phyloP scores from a whole-genome alignment of 2,113 vertebrate genomes.

The Hoplias malabaricus region DNA sequence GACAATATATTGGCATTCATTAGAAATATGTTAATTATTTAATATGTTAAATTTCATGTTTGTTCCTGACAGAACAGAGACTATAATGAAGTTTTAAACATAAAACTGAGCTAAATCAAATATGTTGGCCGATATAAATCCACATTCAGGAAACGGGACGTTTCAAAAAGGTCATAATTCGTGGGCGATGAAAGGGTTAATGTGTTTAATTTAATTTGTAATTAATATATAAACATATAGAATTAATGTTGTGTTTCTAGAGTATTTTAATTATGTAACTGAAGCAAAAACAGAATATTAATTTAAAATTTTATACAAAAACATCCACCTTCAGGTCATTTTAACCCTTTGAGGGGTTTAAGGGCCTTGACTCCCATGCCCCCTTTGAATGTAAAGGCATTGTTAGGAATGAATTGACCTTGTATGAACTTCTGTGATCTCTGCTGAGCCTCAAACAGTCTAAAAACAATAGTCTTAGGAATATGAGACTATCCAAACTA shows the following conservation, averaged over 20 bases:
- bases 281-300: background rate
- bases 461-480: background rate
- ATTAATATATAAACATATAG: background rate
- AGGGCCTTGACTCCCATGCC: no score
- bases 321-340: background rate
- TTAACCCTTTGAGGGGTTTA: background rate
- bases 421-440: background rate
- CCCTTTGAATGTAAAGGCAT: background rate
- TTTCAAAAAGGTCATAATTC: background rate
- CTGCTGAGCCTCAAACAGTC: background rate
- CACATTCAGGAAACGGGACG: background rate
- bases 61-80: background rate
- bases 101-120: background rate
- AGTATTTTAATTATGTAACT: background rate
- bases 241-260: background rate
- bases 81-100: background rate
- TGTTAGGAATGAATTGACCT: background rate
- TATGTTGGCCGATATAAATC: background rate
- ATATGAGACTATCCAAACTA: background rate
- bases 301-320: background rate
- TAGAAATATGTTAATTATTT: background rate
- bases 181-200: constrained; percentile 65
- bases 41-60: background rate
- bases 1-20: background rate
- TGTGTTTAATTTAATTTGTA: background rate